Conservation (phyloP, 2,797 vertebrate species). For the Pseudotriccus pelzelni region DNA sequence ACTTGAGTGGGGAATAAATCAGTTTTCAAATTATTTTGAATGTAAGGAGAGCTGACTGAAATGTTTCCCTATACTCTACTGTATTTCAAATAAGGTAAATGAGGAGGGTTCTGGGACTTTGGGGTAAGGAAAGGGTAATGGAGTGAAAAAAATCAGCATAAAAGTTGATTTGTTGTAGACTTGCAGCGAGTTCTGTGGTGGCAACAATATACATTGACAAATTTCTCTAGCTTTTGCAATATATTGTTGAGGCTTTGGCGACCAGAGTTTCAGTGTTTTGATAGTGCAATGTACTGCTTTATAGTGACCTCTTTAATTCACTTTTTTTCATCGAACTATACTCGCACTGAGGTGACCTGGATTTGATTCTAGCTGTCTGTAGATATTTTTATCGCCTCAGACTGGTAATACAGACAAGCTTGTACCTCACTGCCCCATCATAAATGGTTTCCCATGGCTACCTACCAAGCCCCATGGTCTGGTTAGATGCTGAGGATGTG, state of each 20-base stretch:
- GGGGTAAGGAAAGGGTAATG: neutral
- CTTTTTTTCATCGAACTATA: neutral
- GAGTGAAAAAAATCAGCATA: rapidly evolving
- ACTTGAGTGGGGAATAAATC: neutral
- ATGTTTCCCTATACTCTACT: neutral
- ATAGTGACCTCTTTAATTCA: neutral
- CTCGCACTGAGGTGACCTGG: neutral
- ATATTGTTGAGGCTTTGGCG: neutral
- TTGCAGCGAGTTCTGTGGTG: neutral
- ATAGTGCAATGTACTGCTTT: neutral
- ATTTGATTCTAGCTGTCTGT: neutral
- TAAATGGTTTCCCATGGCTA: neutral
- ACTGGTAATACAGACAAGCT: neutral
- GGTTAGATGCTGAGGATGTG: neutral
- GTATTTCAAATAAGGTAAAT: neutral
- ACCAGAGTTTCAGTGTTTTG: neutral
- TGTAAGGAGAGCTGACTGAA: neutral
- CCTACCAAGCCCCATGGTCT: neutral
- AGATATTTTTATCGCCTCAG: neutral
- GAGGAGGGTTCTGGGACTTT: neutral
- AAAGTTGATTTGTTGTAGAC: neutral
- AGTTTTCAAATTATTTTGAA: neutral
- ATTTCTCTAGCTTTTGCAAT: neutral
- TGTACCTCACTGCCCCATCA: neutral
- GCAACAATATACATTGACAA: neutral